Percentiles rank a stretch among this genome's conserved stretches.
Evolutionary conservation across 2,888 invertebrate genomes (phyloP).

Genomic region (Pseudeuparius sepicola): DNA sequence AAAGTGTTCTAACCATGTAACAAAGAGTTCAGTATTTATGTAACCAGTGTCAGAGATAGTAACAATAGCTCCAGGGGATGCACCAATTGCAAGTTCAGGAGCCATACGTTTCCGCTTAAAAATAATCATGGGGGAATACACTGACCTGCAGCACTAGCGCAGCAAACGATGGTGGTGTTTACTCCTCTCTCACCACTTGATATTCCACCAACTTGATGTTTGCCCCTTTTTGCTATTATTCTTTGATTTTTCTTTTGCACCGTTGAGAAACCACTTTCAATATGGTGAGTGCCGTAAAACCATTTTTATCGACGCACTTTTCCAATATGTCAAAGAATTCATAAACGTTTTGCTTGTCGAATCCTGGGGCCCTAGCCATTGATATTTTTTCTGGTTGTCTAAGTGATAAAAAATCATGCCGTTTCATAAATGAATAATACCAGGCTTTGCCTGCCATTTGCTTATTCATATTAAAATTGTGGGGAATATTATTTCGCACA

Average conservation of each 20-base stretch:
- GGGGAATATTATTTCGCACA: constrained; percentile 14
- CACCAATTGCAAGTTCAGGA: constrained; percentile 18
- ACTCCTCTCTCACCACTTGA: constrained; percentile 23
- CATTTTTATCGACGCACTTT: constrained; percentile 18
- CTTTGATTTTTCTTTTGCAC: constrained; percentile 20
- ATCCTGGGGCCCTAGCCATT: constrained; percentile 18
- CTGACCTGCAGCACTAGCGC: constrained; percentile 21
- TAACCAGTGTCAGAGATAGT: constrained; percentile 22
- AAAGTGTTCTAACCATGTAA: constrained; percentile 28
- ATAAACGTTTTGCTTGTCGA: constrained; percentile 20
- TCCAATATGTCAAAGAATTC: constrained; percentile 23
- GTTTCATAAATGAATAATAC: constrained; percentile 16
- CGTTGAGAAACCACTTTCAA: constrained; percentile 22
- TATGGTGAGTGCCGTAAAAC: constrained; percentile 18
- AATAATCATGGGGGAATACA: constrained; percentile 26
- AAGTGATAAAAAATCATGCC: constrained; percentile 18
- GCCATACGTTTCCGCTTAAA: constrained; percentile 21
- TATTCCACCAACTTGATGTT: constrained; percentile 21
- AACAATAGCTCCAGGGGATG: constrained; percentile 17
- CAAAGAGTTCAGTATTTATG: constrained; percentile 25
- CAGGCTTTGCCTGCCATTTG: constrained; percentile 10
- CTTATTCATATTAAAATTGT: too few relatives aligned
- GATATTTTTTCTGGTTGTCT: constrained; percentile 22
- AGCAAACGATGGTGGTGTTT: constrained; percentile 23
- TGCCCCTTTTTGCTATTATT: too few relatives aligned